phyloP scores from a whole-genome alignment of 2,113 vertebrate species.

The Paedocypris sp. region DNA sequence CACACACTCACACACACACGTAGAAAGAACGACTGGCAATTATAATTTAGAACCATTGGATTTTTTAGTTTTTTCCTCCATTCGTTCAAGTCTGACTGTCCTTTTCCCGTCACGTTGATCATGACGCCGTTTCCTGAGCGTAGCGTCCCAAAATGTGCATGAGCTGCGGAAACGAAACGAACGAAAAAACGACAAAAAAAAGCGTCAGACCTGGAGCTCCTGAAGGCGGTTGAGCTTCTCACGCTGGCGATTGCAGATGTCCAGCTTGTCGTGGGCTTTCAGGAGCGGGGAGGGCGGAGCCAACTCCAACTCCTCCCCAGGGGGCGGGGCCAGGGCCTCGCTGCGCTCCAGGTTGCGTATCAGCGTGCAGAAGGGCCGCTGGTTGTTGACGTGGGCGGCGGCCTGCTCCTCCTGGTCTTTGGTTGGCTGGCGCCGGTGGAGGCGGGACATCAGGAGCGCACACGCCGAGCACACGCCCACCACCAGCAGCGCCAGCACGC shows the following conservation, averaged over 20 bases:
- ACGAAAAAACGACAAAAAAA: no score
- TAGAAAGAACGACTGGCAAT: no score
- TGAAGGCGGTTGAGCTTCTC: slow-evolving; percentile 67
- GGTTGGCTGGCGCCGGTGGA: slow-evolving; percentile 52
- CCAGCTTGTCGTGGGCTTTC: slow-evolving; percentile 55
- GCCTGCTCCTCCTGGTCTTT: slow-evolving; percentile 54
- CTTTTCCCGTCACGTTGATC: no score
- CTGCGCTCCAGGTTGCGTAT: slow-evolving; percentile 61
- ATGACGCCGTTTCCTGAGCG: no score
- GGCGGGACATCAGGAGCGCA: slow-evolving; percentile 50
- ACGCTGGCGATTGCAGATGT: slow-evolving; percentile 66
- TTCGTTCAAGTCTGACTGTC: no score
- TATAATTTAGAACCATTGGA: no score
- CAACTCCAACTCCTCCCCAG: slow-evolving; percentile 63
- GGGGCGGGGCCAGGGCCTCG: slow-evolving; percentile 34
- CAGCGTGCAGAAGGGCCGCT: slow-evolving; percentile 63
- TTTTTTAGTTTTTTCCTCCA: no score
- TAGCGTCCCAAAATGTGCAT: no score
- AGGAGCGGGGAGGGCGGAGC: slow-evolving; percentile 53
- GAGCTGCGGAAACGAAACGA: no score
- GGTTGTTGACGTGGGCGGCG: slow-evolving; percentile 72
- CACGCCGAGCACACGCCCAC: slow-evolving; percentile 50
- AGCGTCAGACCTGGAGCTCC: slow-evolving; percentile 59
- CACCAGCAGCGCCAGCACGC: slow-evolving; percentile 46
- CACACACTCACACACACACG: no score